These are phyloP conservation scores for Listronotus bonariensis DNA, from an alignment of 1,140 invertebrate genomes.

Conservation along the genomic window DNA sequence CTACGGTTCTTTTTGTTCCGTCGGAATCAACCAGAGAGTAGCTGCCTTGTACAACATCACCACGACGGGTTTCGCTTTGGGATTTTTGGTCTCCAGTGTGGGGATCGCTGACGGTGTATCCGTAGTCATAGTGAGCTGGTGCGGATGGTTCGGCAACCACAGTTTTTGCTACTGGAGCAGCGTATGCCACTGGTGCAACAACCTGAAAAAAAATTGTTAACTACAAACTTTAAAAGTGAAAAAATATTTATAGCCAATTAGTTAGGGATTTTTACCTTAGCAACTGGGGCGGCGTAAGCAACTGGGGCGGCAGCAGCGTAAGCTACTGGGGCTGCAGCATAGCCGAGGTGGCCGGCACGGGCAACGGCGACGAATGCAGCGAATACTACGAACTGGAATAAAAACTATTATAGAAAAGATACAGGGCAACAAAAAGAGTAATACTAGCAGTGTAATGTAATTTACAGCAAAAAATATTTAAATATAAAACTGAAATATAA, in stretches of 20 bases:
- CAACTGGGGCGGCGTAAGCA: conserved; percentile 1
- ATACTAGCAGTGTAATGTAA: neutral
- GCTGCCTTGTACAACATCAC: conserved; percentile 67
- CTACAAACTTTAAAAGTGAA: too few species aligned
- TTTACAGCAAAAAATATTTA: neutral
- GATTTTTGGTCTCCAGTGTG: conserved; percentile 65
- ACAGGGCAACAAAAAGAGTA: neutral
- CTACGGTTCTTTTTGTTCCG: conserved; percentile 57
- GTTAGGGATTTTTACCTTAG: neutral
- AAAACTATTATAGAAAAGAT: neutral
- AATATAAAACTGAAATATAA: neutral
- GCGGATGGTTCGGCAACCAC: conserved; percentile 57
- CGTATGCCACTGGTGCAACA: neutral
- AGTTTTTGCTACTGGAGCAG: conserved; percentile 55
- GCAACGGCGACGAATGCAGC: conserved; percentile 48
- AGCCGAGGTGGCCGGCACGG: neutral
- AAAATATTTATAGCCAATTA: too few species aligned
- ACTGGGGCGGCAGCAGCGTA: conserved; percentile 15
- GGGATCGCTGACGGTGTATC: conserved; percentile 63
- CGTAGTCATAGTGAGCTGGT: conserved; percentile 61
- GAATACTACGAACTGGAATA: conserved; percentile 49
- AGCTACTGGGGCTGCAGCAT: neutral
- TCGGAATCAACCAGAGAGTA: conserved; percentile 30
- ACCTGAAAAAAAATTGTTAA: too few species aligned
- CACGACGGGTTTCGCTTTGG: conserved; percentile 62